Evolutionary conservation across 1,140 invertebrate species (phyloP).

Genomic region (Harpegnathos saltator): DNA sequence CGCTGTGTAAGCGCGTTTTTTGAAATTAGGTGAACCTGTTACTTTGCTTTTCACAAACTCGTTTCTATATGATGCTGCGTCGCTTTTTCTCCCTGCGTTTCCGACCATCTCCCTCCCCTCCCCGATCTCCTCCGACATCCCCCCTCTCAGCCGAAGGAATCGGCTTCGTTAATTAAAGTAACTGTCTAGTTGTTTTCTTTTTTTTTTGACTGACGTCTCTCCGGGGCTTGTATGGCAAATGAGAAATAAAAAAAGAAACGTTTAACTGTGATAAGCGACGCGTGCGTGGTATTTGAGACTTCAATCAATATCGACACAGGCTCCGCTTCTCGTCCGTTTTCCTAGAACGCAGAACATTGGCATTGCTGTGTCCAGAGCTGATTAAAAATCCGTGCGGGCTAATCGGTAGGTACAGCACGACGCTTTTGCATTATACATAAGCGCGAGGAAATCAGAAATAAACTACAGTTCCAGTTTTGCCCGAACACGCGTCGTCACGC

Average conservation of each 20-base stretch:
- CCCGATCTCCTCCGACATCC: neutral
- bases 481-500: slow-evolving; percentile 68
- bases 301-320: neutral
- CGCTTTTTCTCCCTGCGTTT: neutral
- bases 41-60: slow-evolving; percentile 31
- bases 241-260: slow-evolving; percentile 6
- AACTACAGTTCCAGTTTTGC: slow-evolving; percentile 24
- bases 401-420: slow-evolving; percentile 6
- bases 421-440: slow-evolving; percentile 54
- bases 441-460: slow-evolving; percentile 24
- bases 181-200: slow-evolving; percentile 65
- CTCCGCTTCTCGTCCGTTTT: slow-evolving; percentile 3
- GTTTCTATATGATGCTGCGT: slow-evolving; percentile 24
- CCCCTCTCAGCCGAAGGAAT: neutral
- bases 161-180: slow-evolving; percentile 76
- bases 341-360: neutral
- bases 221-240: no score
- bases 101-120: neutral
- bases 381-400: neutral
- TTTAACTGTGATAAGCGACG: neutral
- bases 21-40: slow-evolving; percentile 22
- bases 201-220: slow-evolving; percentile 69
- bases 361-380: neutral
- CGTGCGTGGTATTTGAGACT: no score
- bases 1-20: neutral